These are phyloP conservation scores for Pristionchus mayeri DNA, from an alignment of 2,888 invertebrate genomes.

Conservation along the genomic window DNA sequence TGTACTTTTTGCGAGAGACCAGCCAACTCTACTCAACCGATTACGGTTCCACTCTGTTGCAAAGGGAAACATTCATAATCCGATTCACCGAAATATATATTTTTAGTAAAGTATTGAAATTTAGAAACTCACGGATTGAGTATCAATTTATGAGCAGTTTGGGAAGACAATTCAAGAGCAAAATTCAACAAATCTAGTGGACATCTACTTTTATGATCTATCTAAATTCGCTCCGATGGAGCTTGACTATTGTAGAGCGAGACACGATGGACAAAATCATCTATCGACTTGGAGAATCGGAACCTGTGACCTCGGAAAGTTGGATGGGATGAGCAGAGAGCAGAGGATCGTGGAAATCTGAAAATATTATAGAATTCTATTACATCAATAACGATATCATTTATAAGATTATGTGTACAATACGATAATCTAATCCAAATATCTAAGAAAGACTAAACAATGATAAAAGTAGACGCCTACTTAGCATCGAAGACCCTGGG, in stretches of 20 bases:
- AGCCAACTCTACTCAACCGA: conserved; percentile 12
- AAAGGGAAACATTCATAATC: background rate
- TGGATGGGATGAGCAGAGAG: background rate
- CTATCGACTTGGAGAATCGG: conserved; percentile 15
- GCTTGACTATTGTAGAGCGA: conserved; percentile 11
- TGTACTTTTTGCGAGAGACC: conserved; percentile 14
- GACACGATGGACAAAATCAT: background rate
- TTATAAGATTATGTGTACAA: too few species aligned
- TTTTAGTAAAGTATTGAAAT: too few species aligned
- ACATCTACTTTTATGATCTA: background rate
- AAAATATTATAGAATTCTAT: background rate
- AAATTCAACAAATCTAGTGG: conserved; percentile 36
- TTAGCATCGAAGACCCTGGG: conserved; percentile 50
- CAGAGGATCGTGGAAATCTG: background rate
- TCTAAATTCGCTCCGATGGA: background rate
- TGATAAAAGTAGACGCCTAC: background rate
- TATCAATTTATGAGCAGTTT: conserved; percentile 35
- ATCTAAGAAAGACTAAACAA: too few species aligned
- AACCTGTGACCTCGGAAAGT: conserved; percentile 41
- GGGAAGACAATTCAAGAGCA: background rate
- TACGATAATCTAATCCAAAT: too few species aligned
- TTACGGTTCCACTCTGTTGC: conserved; percentile 28
- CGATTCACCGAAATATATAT: too few species aligned
- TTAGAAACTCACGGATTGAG: too few species aligned
- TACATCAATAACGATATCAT: too few species aligned